A percentile compares a stretch with the other conserved stretches of the same genome.
phyloP scores from a whole-genome alignment of 2,113 vertebrate species.

The Fregata magnificens region DNA sequence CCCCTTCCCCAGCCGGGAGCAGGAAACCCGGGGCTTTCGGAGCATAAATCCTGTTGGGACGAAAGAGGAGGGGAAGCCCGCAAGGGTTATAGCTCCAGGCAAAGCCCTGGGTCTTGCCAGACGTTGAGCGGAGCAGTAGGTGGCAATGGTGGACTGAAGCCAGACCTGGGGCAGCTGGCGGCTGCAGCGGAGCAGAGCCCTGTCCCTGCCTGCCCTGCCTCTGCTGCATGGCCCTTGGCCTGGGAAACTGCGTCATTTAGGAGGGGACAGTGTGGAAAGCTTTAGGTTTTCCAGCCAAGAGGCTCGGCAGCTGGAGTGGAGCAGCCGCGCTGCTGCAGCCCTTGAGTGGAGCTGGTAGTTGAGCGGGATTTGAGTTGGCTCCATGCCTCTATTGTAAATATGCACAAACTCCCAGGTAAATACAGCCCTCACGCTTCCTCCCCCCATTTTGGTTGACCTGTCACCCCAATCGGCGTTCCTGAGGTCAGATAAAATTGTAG shows the following conservation, averaged over 20 bases:
- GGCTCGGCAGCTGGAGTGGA: not conserved
- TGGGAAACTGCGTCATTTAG: accelerated
- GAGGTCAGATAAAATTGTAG: not conserved
- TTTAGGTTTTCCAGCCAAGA: not conserved
- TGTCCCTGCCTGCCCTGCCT: not conserved
- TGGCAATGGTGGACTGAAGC: not conserved
- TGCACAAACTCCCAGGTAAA: not conserved
- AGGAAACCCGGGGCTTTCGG: not conserved
- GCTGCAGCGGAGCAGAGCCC: not conserved
- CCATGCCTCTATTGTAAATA: accelerated
- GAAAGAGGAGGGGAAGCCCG: not conserved
- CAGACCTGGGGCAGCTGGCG: not conserved
- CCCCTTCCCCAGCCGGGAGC: slow-evolving; percentile 2
- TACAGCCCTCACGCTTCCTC: not conserved
- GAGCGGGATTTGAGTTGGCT: not conserved
- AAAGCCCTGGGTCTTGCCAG: not conserved
- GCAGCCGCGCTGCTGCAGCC: not conserved
- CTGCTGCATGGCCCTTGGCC: not conserved
- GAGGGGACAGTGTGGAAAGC: not conserved
- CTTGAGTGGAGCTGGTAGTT: not conserved
- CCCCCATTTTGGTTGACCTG: not conserved
- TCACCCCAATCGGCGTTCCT: accelerated
- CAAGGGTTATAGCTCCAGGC: accelerated
- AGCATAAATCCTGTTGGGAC: not conserved
- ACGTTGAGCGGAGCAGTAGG: not conserved